These are phyloP conservation scores for Sceloporus undulatus DNA, from an alignment of 2,113 vertebrate genomes.

Conservation along the genomic window DNA sequence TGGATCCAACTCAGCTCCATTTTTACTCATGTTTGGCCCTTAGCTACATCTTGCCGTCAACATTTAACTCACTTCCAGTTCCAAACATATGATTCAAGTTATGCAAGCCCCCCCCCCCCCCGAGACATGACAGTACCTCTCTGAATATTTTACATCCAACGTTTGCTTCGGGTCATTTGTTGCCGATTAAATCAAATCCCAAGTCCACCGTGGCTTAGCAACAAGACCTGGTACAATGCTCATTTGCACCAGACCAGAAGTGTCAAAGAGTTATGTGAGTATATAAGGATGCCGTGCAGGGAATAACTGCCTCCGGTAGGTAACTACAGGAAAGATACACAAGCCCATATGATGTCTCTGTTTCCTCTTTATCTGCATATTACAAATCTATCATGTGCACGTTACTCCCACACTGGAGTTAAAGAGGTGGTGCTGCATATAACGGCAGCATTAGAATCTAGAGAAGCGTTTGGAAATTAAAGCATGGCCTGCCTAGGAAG, in stretches of 20 bases:
- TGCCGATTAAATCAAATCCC: too few species aligned
- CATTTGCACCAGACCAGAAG: neutral
- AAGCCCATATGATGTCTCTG: conserved; percentile 42
- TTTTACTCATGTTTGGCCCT: too few species aligned
- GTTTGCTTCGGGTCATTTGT: too few species aligned
- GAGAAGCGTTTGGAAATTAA: conserved; percentile 30
- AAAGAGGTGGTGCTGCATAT: conserved; percentile 40
- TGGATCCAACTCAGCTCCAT: too few species aligned
- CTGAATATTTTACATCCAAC: too few species aligned
- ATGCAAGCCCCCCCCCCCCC: too few species aligned
- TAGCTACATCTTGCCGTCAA: too few species aligned
- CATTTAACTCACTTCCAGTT: too few species aligned
- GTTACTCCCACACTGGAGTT: conserved; percentile 50
- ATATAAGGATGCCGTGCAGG: neutral
- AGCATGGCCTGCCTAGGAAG: conserved; percentile 49
- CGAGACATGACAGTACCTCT: too few species aligned
- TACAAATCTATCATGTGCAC: conserved; percentile 47
- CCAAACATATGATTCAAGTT: too few species aligned
- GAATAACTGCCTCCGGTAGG: neutral
- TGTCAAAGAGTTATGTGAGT: neutral
- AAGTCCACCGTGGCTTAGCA: too few species aligned
- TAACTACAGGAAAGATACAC: conserved; percentile 29
- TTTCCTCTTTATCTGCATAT: conserved; percentile 48
- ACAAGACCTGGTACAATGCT: neutral
- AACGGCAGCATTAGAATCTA: conserved; percentile 50